Base-by-base conservation (phyloP, 92 coral and sea anemone genomes). In the Umimayanthus chanpuru region DNA sequence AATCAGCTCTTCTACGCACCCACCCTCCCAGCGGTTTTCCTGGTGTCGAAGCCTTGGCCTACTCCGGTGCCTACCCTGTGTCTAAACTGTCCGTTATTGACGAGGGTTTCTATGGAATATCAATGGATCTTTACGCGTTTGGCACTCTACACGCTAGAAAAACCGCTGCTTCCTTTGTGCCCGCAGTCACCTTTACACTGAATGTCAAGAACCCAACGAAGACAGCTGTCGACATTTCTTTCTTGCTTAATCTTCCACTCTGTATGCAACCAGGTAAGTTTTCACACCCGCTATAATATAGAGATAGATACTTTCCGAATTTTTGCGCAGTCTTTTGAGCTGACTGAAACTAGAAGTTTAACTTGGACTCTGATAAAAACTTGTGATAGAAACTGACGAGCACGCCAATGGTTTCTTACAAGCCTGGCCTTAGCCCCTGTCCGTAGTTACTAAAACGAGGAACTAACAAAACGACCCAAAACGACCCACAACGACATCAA, bases 21-120 rank as follows among this genome's bases (percentile, higher is more conserved):
- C 96, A 95, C 73, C 98, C 96, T 79, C 96, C 96, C 73, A 80
- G 72, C 61, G 93, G 96, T 36, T 93, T 85, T 85, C 98, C 96
- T 64, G 96, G 98, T 85, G 96, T 95, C 38, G 21, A 90, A 58
- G 96, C 92, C 20, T 41, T 95, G 80, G 87, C 92, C 9, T 95
- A 95, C 92, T 92, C 96, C 38, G 98, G 98, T 25, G 87, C 91
- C 20, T 95, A 80, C 85, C 98, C 98, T 25, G 94, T 95, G 75
- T 90, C 98, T 41, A 92, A 89, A 30, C 94, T 95, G 61, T 86
- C 88, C 50, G 80, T 95, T 25, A 75, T 79, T 29, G 96, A 95
- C 72, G 86, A 90, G 14, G 73, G 90, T 36, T 93, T 95, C 72
- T 93, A 90, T 84, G 98, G 96, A 14, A 84, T 95, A 2, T 88